Evolutionary conservation across 2,113 vertebrate species (phyloP).

Genomic region (Ceuthmochares aereus): DNA sequence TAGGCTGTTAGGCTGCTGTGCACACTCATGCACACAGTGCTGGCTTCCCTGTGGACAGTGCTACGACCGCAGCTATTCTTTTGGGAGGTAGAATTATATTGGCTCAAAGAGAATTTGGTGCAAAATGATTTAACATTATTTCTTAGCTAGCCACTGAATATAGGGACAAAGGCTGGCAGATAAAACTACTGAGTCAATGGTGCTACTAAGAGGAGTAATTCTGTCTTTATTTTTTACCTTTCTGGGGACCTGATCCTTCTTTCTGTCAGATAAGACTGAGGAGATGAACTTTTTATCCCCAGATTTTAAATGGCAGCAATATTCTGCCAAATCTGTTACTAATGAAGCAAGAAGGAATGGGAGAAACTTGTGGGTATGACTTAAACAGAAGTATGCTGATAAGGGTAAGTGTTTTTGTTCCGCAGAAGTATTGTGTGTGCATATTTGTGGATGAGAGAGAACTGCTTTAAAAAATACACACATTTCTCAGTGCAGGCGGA

Average conservation of each 20-base stretch:
- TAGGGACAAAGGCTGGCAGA: neutral
- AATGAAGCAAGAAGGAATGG: neutral
- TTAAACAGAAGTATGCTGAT: neutral
- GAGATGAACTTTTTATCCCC: neutral
- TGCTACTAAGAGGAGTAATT: neutral
- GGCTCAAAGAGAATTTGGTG: neutral
- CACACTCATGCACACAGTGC: neutral
- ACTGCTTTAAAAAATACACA: slow-evolving; percentile 49
- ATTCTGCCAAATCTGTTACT: neutral
- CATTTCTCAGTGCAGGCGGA: slow-evolving; percentile 53
- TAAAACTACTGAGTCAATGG: neutral
- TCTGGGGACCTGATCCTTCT: neutral
- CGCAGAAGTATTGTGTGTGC: neutral
- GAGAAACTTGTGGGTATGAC: neutral
- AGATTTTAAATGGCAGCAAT: neutral
- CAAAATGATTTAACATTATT: neutral
- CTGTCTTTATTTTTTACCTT: neutral
- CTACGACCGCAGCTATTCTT: neutral
- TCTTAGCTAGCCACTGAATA: neutral
- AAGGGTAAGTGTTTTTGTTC: neutral
- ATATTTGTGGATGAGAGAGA: slow-evolving; percentile 43
- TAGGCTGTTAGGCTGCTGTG: neutral
- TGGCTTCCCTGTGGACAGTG: neutral
- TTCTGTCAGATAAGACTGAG: neutral
- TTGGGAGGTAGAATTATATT: neutral